Evolutionary conservation across 2,888 invertebrate species (phyloP), one percentile per base, ranked within the genome.

Genomic region (Schizotus pectinicornis): DNA sequence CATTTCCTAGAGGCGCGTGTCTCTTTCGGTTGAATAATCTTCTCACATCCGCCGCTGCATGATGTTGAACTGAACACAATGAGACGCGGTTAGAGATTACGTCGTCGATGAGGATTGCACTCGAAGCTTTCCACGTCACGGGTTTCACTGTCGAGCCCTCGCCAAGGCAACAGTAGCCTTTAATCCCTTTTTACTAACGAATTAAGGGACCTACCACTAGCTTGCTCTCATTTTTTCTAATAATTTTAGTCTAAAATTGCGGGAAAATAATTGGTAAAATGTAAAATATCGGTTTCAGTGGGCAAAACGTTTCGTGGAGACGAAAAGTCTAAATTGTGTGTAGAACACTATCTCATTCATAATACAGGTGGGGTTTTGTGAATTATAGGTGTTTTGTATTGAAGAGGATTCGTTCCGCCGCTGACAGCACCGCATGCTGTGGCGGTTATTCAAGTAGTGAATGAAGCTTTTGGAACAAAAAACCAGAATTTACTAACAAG

Each of bases 1-100:
- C 65, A 62, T 67, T 65, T 54, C 57, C 59, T 59, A 37, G 13
- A 39, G 58, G 37, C 63, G 61, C 65, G 67, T 64, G 67, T 49
- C 64, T 31, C 60, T 60, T 52, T 41, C 56, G 34, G 41, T 48
- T 48, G 43, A 60, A 22, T 48, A 52, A 60, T 60, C 56, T 46
- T 54, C 48, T 47, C 38, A 46, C 43, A 42, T 31, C 41, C 45
- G 36, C 22, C 38, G 31, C 36, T 9, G 31, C 37, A 37, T 45
- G 9, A 11, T 35, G 38, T 5, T 22, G 22, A 22, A n/a, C n/a
- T n/a, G n/a, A 34, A 33, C 36, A 34, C 22, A 47, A 47, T 48
- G 12, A 34, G 37, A 11, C 34, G 41, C 34, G 22, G 31, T 33
- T 45, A 11, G 45, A 33, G 12, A 33, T 32, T 32, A 12, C 6